These are phyloP conservation scores for Malurus alboscapulatus DNA, from an alignment of 2,113 vertebrate species.

Conservation along the genomic window DNA sequence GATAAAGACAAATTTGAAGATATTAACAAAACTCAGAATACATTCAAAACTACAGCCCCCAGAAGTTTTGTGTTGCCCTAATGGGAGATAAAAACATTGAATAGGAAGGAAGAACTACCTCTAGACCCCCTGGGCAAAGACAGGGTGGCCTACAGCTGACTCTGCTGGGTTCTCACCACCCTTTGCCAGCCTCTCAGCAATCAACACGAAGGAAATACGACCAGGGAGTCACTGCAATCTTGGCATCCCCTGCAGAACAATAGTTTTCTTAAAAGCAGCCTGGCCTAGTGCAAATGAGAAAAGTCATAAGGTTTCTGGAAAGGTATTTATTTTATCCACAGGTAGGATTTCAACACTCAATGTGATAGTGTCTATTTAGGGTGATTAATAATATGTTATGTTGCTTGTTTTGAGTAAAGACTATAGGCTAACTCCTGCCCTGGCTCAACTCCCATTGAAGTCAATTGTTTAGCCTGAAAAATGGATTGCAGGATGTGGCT, in stretches of 20 bases:
- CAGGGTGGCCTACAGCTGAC: background rate
- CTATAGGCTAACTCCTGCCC: conserved; percentile 3
- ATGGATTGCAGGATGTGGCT: conserved; percentile 33
- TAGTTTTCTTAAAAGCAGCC: background rate
- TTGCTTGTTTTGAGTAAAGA: conserved; percentile 39
- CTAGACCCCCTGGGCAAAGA: background rate
- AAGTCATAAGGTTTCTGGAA: conserved; percentile 32
- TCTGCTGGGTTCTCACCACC: background rate
- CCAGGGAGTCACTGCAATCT: background rate
- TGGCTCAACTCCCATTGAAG: conserved; percentile 33
- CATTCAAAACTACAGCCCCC: background rate
- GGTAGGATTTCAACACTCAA: conserved; percentile 13
- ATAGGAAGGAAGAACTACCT: background rate
- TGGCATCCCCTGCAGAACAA: background rate
- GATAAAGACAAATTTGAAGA: background rate
- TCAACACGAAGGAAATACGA: background rate
- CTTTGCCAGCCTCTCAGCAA: background rate
- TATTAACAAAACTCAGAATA: background rate
- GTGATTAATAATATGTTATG: conserved; percentile 46
- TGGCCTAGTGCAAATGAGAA: background rate
- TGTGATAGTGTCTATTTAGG: conserved; percentile 27
- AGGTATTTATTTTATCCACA: conserved; percentile 30
- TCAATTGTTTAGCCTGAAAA: conserved; percentile 53
- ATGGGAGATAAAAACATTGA: background rate
- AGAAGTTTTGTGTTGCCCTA: background rate